Evolutionary conservation across 1,140 invertebrate species (phyloP).

Genomic region (Saccostrea echinata): DNA sequence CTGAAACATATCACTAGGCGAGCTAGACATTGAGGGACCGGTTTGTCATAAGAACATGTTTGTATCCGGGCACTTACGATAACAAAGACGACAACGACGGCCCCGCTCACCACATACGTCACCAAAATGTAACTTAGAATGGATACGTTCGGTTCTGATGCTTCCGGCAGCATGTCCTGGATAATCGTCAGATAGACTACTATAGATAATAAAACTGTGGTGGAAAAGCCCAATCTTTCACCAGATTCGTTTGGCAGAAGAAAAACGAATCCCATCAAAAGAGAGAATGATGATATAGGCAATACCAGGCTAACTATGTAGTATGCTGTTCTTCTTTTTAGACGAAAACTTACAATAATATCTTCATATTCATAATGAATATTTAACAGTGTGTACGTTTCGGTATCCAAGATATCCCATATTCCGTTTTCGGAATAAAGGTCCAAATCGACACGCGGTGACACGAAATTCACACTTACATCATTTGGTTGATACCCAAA

Average conservation of each 20-base stretch:
- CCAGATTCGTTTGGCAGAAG: conserved; percentile 82
- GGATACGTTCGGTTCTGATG: conserved; percentile 71
- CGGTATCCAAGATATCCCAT: conserved; percentile 74
- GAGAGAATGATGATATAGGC: conserved; percentile 82
- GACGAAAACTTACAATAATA: conserved; percentile 61
- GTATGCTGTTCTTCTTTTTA: conserved; percentile 66
- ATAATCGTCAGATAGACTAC: conserved; percentile 83
- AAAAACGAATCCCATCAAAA: conserved; percentile 82
- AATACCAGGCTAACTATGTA: conserved; percentile 81
- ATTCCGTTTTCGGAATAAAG: conserved; percentile 83
- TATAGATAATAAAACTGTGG: conserved; percentile 83
- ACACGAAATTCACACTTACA: conserved; percentile 81
- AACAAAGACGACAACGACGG: background rate
- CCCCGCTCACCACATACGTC: background rate
- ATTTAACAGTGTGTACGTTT: background rate
- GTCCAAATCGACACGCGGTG: conserved; percentile 79
- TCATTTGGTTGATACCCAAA: conserved; percentile 61
- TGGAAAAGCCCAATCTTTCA: conserved; percentile 82
- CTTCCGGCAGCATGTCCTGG: conserved; percentile 82
- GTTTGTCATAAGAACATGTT: background rate
- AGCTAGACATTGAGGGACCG: background rate
- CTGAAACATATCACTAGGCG: background rate
- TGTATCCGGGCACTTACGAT: background rate
- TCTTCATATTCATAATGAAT: background rate
- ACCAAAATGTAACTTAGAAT: background rate